phyloP scores from a whole-genome alignment of 1,140 invertebrate genomes.

The Phthorimaea operculella region DNA sequence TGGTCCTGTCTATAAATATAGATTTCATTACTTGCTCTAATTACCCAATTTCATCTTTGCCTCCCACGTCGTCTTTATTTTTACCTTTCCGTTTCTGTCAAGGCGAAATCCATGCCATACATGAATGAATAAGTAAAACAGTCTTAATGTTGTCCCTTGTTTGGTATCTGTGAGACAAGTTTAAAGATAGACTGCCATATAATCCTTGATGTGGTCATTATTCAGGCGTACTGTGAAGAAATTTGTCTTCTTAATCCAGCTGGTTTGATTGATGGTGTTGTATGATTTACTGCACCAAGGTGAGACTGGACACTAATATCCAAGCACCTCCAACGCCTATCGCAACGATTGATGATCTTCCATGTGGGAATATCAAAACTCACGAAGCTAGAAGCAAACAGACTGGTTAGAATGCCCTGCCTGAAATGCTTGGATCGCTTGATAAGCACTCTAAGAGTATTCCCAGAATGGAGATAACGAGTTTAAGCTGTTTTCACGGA shows the following conservation, averaged over 20 bases:
- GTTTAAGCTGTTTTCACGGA: constrained; percentile 48
- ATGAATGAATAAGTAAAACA: too few species aligned
- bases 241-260: constrained; percentile 4
- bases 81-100: constrained; percentile 14
- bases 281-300: constrained; percentile 5
- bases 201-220: background rate
- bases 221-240: background rate
- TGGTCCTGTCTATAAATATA: constrained; percentile 32
- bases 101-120: background rate
- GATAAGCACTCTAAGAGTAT: constrained; percentile 11
- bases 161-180: background rate
- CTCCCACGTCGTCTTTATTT: constrained; percentile 43
- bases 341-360: background rate
- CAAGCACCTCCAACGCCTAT: background rate
- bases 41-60: constrained; percentile 31
- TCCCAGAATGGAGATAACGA: constrained; percentile 45
- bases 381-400: background rate
- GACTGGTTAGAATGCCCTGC: too few species aligned
- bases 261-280: background rate
- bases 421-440: background rate
- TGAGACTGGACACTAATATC: constrained; percentile 2
- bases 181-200: background rate
- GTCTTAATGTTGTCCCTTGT: background rate
- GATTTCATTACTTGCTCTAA: constrained; percentile 28
- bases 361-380: background rate